Evolutionary conservation across 92 coral and sea anemone species (phyloP).

Genomic region (Pocillopora meandrina): DNA sequence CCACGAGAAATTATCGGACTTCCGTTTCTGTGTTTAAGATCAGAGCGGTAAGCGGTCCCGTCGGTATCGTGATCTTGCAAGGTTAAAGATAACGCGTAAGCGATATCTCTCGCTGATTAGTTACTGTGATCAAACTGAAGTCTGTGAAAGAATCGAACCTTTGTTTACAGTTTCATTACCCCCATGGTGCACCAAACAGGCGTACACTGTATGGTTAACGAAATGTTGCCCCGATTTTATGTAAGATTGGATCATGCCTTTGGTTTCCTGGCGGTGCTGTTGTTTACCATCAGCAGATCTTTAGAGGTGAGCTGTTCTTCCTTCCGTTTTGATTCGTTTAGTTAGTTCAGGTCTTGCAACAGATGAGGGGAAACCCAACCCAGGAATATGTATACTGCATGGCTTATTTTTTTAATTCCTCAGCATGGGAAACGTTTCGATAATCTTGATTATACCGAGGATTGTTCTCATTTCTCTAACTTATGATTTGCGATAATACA

Average conservation of each 20-base stretch:
- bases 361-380: not conserved
- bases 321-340: not conserved
- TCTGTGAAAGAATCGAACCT: not conserved
- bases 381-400: not conserved
- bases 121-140: not conserved
- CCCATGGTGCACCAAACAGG: not conserved
- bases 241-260: not conserved
- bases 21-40: conserved; percentile 16
- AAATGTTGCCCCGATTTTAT: conserved; percentile 10
- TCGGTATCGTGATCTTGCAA: conserved; percentile 5
- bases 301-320: conserved; percentile 19
- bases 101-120: conserved; percentile 7
- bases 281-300: not conserved
- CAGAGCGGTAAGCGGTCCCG: conserved; percentile 3
- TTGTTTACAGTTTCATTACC: conserved; percentile 3
- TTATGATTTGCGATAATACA: not conserved
- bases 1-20: conserved; percentile 10
- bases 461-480: not conserved
- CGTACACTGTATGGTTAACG: not conserved
- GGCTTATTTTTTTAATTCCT: not conserved
- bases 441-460: not conserved
- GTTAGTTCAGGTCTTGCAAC: not conserved
- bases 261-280: not conserved
- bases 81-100: not conserved
- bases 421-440: not conserved